Percentiles rank a stretch among this genome's conserved stretches.
Conservation (phyloP, 2,888 invertebrate species). For the Cheilosia urbana region DNA sequence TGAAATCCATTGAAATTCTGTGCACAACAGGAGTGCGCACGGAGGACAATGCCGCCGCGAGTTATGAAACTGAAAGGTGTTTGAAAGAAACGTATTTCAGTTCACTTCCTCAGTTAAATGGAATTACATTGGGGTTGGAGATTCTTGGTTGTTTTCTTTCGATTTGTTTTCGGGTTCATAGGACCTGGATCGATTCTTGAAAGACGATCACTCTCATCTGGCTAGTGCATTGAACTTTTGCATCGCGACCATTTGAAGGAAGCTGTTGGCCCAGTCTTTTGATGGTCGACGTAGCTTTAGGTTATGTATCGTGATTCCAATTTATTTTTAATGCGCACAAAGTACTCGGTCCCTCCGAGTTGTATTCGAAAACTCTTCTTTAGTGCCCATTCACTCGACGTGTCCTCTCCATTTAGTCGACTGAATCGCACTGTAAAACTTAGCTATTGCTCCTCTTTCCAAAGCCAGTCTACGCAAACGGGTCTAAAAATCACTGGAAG, state of each 20-base stretch:
- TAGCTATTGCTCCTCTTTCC: not conserved
- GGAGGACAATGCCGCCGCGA: conserved; percentile 4
- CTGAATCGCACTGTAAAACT: not conserved
- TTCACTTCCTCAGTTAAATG: not conserved
- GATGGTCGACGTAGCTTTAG: no score
- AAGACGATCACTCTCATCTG: not conserved
- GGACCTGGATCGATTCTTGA: not conserved
- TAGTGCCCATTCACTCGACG: not conserved
- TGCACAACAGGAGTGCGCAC: not conserved
- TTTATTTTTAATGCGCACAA: no score
- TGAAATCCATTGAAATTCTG: conserved; percentile 19
- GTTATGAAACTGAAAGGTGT: not conserved
- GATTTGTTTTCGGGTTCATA: not conserved
- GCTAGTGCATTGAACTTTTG: not conserved
- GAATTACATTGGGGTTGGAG: not conserved
- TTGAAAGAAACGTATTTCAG: not conserved
- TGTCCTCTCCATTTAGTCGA: not conserved
- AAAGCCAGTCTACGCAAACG: not conserved
- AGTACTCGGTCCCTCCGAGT: no score
- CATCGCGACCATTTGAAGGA: not conserved
- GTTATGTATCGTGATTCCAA: no score
- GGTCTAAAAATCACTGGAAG: no score
- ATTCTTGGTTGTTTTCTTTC: not conserved
- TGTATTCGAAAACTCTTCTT: not conserved
- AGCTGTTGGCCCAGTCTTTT: not conserved